Base-by-base conservation (phyloP, 2,888 invertebrate species). In the Dioctria rufipes region DNA sequence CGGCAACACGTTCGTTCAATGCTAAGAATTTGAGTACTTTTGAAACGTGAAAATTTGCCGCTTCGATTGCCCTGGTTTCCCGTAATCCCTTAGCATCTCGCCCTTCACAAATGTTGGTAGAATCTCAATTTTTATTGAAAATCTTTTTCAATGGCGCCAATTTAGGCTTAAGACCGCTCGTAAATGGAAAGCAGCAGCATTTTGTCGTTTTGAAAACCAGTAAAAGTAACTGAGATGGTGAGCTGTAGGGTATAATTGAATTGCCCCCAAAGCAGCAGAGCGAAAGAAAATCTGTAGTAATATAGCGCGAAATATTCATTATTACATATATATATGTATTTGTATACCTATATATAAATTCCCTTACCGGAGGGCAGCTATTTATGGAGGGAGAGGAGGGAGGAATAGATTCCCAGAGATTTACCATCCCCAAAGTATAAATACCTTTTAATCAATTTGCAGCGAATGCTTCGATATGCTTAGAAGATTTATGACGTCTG, bases 61-160 rank as follows among this genome's bases (percentile, higher is more conserved):
- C 46, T 63, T 39, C 63, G 49, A 49, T 63, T 49, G 11, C 3
- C 49, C 37, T 39, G 51, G 73, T 13, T 39, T 13, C 73, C 73
- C 25, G 11, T 63, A 46, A 60, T 63, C 49, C 46, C 58, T 73
- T 73, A 73, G 51, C 61, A 58, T 51, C 39, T n/a, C 60, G 25
- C 58, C 69, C 39, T 54, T 75, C 37, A 43, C 77, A 63, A 43
- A 61, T 49, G 49, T 39, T 2, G 60, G 49, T 11, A 25, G 63
- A 77, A 77, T 61, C 63, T 77, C 51, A 46, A 77, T 49, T 77
- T 77, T 77, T 77, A 77, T 77, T 42, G 77, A 61, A 75, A 77
- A 63, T 63, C 77, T 77, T 63, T 63, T 63, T 46, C 40, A 75
- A 75, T 51, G 63, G 63, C 77, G 63, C 77, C 77, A 77, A 77